Base-by-base conservation (phyloP, 2,797 vertebrate genomes). In the Falco biarmicus region DNA sequence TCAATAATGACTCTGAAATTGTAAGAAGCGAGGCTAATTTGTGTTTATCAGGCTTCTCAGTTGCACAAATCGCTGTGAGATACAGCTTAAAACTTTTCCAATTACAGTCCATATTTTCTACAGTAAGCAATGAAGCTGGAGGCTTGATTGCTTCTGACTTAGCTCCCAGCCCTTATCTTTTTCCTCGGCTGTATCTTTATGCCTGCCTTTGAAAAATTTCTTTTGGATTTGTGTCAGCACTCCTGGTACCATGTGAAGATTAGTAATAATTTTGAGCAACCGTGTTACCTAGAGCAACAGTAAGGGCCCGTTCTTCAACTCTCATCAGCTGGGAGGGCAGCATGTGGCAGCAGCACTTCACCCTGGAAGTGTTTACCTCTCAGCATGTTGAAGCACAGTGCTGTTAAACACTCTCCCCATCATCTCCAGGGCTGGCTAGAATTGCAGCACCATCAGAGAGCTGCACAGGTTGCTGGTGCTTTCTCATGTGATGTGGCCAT, bases 11-110 rank as follows among this genome's bases (percentile, higher is more conserved):
- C 76, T 71, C 60, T 89, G 54, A 88, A 92, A 84, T 34, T 56
- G 76, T 79, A 73, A 96, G 68, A 90, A 96, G 48, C 32, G 87
- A 68, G 19, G 39, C 39, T 88, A 84, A 87, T 66, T 92, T 91
- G 50, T 81, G 25, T 95, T 95, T 93, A 85, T 89, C 50, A 25
- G 75, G 25, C 34, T 88, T 89, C 84, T 93, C 70, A 60, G 65
- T 94, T 84, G 61, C 65, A 85, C 65, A 83, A 86, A 93, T 92
- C 87, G 50, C 73, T 84, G 47, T 90, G 69, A 95, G 64, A 82
- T 81, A 63, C 43, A 68, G 28, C 81, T 94, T 89, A 76, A 93
- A 96, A 74, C 69, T 84, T 91, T 92, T 78, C 69, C 84, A 90
- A 5, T 76, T 81, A 76, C 75, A 75, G 61, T 20, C 63, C 69